These are phyloP conservation scores for Drosophila formosana DNA, from an alignment of 2,888 invertebrate species.

Conservation along the genomic window DNA sequence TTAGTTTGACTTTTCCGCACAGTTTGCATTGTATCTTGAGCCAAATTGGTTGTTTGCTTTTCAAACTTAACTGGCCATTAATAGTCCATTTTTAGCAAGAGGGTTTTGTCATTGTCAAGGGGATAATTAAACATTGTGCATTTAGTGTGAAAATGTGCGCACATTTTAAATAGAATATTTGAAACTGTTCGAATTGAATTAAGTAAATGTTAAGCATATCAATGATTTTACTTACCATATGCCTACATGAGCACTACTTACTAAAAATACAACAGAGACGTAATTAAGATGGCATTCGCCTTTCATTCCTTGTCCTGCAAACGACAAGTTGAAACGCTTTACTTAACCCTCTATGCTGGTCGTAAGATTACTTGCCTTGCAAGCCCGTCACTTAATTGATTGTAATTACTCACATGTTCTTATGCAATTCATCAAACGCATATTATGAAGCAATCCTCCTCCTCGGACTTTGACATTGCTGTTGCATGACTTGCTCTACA, in stretches of 20 bases:
- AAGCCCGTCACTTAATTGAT: slow-evolving; percentile 35
- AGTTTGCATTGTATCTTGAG: slow-evolving; percentile 71
- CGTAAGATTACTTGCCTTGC: background rate
- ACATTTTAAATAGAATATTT: background rate
- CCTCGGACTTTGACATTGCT: background rate
- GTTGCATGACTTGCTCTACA: slow-evolving; percentile 4
- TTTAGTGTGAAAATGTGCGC: slow-evolving; percentile 29
- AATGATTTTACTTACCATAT: background rate
- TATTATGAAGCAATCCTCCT: slow-evolving; percentile 19
- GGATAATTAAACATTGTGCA: slow-evolving; percentile 47
- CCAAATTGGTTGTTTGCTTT: slow-evolving; percentile 71
- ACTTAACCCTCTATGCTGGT: slow-evolving; percentile 1
- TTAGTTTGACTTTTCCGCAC: slow-evolving; percentile 67
- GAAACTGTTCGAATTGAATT: background rate
- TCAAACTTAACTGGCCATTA: slow-evolving; percentile 55
- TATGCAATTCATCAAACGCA: slow-evolving; percentile 60
- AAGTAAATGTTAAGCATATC: background rate
- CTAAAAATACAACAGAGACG: background rate
- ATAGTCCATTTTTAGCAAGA: slow-evolving; percentile 34
- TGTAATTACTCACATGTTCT: slow-evolving; percentile 60
- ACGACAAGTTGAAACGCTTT: background rate
- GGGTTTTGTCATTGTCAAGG: slow-evolving; percentile 19
- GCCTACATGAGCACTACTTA: background rate
- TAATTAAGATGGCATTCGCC: background rate
- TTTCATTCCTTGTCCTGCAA: background rate